A percentile compares a stretch with the other conserved stretches of the same genome.
Evolutionary conservation across 2,113 vertebrate species (phyloP).

Genomic region (Oncorhynchus gorbuscha): DNA sequence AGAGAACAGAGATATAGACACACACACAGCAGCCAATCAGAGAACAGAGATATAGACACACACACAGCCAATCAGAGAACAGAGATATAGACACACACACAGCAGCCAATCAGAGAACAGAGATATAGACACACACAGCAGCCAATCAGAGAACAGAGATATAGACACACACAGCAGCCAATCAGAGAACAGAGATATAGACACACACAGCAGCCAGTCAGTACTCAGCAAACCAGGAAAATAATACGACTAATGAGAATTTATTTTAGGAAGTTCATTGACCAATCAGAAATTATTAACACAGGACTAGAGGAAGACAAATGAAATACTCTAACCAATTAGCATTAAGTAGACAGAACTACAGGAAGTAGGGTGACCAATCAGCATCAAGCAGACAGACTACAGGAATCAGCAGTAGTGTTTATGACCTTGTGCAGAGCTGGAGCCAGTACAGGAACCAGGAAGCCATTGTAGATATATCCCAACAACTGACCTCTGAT

Average conservation of each 20-base stretch:
- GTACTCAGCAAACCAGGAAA: not conserved
- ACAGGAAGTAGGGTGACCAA: not conserved
- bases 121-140: too few relatives aligned
- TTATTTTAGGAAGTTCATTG: too few relatives aligned
- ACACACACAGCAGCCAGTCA: not conserved
- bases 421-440: conserved; percentile 91
- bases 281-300: too few relatives aligned
- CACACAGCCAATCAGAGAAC: too few relatives aligned
- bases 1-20: too few relatives aligned
- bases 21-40: too few relatives aligned
- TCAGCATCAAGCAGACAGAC: not conserved
- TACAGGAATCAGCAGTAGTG: not conserved
- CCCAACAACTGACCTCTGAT: conserved; percentile 88
- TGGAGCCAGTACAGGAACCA: conserved; percentile 93
- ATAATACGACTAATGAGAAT: too few relatives aligned
- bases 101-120: not conserved
- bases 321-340: too few relatives aligned
- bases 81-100: too few relatives aligned
- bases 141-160: too few relatives aligned
- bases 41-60: not conserved
- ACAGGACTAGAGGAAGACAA: too few relatives aligned
- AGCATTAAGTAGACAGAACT: too few relatives aligned
- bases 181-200: not conserved
- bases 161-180: not conserved
- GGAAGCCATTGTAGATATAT: conserved; percentile 96